Conservation (phyloP, 2,888 invertebrate genomes). For the Drosophila neutralis region DNA sequence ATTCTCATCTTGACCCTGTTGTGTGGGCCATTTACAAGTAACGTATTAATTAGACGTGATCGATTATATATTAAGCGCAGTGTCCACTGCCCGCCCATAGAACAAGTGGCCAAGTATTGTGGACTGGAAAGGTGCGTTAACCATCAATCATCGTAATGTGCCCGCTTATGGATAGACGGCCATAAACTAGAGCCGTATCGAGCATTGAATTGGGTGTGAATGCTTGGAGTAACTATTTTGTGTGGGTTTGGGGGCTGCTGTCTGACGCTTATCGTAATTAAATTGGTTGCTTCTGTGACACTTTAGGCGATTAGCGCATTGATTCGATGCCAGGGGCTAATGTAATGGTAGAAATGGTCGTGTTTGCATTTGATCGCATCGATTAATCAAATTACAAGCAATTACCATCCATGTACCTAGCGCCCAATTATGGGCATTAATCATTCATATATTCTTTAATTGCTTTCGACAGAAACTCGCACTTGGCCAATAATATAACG, state of each 20-base stretch:
- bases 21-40: neutral
- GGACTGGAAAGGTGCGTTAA: conserved; percentile 40
- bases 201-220: neutral
- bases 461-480: neutral
- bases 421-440: conserved; percentile 26
- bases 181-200: neutral
- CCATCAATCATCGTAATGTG: conserved; percentile 62
- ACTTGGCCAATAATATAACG: neutral
- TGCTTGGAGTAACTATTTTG: conserved; percentile 13
- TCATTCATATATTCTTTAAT: conserved; percentile 18
- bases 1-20: neutral
- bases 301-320: conserved; percentile 62
- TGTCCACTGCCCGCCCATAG: neutral
- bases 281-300: conserved; percentile 63
- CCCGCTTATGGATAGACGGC: conserved; percentile 39
- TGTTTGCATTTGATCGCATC: conserved; percentile 52
- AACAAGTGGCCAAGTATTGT: conserved; percentile 4
- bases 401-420: conserved; percentile 39
- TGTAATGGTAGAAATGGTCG: conserved; percentile 19
- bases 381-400: conserved; percentile 52
- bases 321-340: conserved; percentile 26
- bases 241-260: conserved; percentile 6
- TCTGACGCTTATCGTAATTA: conserved; percentile 54
- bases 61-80: neutral
- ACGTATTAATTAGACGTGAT: conserved; percentile 44